Evolutionary conservation across 2,797 vertebrate species (phyloP), one percentile per base, ranked within the genome.

Genomic region (Sebastiscus tertius): DNA sequence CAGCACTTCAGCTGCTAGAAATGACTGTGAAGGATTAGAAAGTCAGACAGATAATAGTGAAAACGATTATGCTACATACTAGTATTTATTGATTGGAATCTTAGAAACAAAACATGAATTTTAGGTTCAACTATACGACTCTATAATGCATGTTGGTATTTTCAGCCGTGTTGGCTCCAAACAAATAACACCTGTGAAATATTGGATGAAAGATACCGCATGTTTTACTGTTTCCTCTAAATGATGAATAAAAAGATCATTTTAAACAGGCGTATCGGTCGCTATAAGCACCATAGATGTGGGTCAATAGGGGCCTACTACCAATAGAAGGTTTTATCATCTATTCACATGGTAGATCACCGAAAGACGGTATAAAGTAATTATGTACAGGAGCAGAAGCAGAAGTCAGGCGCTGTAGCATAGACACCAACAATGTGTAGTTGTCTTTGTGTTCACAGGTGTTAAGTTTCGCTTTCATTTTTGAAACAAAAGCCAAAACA

Each of bases 131-230:
- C 22, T 46, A 14, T 39, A 29, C 10, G 13, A 34, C 26, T 33
- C 16, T 27, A 20, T 31, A 52, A 12, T 55, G 14, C 18, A 72
- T 24, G 8, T 11, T 80, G 20, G 1, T 54, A 22, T 61, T 75
- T 42, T 46, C 16, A 46, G 16, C 42, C 3, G 1, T 46, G 7
- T 46, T 46, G 42, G 42, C 42, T 46, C 42, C 42, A 46, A 46
- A 58, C 46, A 76, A 81, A 70, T 39, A 72, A 24, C 62, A 72
- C 42, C 31, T 77, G n/a, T 29, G 34, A 59, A 62, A 75, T 62
- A 24, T 24, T 74, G 22, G 16, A 61, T 0, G 14, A 46, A 46
- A 46, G 1, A 46, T 67, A 20, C 24, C 14, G 22, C 27, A 63
- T 55, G 64, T 60, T 67, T 58, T 13, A 70, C 56, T 62, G 36